A percentile compares a stretch with the other conserved stretches of the same genome.
Evolutionary conservation across 2,797 vertebrate genomes (phyloP).

Genomic region (Mormyrus proboscirostris): DNA sequence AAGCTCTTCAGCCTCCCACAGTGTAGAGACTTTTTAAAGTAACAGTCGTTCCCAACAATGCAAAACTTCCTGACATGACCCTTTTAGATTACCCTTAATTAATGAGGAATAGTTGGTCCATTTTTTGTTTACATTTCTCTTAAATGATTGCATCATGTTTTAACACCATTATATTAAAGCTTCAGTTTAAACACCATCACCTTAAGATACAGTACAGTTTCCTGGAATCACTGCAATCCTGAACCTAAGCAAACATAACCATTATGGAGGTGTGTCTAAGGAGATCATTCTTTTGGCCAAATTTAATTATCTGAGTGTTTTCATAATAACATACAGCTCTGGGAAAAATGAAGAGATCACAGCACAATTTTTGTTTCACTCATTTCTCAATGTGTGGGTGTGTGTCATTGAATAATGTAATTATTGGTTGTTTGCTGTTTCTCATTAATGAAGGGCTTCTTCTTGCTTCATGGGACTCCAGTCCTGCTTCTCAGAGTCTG

Average conservation of each 20-base stretch:
- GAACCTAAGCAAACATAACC: not conserved
- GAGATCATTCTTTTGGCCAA: not conserved
- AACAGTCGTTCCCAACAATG: not conserved
- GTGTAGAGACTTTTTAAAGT: not conserved
- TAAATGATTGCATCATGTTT: not conserved
- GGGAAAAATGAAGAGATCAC: not conserved
- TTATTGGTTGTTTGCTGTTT: not conserved
- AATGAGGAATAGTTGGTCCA: not conserved
- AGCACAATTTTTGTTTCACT: not conserved
- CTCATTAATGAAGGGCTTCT: not conserved
- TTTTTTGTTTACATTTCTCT: not conserved
- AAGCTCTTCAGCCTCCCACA: not conserved
- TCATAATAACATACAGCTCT: not conserved
- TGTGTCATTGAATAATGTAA: not conserved
- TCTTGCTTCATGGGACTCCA: not conserved
- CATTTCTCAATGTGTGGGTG: not conserved
- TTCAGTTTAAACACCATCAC: not conserved
- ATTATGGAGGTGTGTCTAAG: not conserved
- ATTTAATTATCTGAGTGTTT: not conserved
- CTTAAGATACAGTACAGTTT: not conserved
- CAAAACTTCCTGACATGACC: not conserved
- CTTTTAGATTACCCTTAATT: not conserved
- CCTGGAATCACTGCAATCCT: not conserved
- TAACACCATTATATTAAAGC: not conserved
- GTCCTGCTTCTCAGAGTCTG: not conserved